A percentile compares a stretch with the other conserved stretches of the same genome.
Conservation (phyloP, 2,797 vertebrate genomes). For the Schizopygopsis pylzovi region DNA sequence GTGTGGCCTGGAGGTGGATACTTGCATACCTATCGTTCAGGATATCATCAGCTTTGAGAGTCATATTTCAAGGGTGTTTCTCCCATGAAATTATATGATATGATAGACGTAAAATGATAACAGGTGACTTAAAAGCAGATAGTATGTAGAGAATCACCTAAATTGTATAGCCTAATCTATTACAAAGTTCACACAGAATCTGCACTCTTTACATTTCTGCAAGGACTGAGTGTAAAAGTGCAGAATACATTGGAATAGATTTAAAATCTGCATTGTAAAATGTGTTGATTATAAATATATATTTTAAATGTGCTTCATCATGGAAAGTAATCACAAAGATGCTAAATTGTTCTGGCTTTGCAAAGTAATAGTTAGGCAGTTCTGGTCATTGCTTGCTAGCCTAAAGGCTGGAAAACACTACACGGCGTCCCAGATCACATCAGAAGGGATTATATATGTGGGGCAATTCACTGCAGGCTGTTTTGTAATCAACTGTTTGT, state of each 20-base stretch:
- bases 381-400: not conserved
- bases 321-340: not conserved
- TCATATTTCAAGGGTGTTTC: not conserved
- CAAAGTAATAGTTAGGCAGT: not conserved
- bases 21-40: constrained; percentile 17
- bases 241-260: not conserved
- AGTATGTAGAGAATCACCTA: not conserved
- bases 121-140: not conserved
- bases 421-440: not conserved
- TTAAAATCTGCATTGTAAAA: not conserved
- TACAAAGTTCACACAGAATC: not conserved
- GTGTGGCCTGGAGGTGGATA: constrained; percentile 10
- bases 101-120: not conserved
- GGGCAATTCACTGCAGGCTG: not conserved
- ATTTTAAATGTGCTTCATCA: not conserved
- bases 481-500: not conserved
- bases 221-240: not conserved
- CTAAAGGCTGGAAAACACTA: not conserved
- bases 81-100: not conserved
- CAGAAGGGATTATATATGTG: not conserved
- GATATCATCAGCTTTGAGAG: not conserved
- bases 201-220: not conserved
- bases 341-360: not conserved
- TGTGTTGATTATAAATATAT: not conserved
- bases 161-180: not conserved